These are phyloP conservation scores for Eudemis profundana DNA, from an alignment of 2,888 invertebrate genomes.

Conservation along the genomic window DNA sequence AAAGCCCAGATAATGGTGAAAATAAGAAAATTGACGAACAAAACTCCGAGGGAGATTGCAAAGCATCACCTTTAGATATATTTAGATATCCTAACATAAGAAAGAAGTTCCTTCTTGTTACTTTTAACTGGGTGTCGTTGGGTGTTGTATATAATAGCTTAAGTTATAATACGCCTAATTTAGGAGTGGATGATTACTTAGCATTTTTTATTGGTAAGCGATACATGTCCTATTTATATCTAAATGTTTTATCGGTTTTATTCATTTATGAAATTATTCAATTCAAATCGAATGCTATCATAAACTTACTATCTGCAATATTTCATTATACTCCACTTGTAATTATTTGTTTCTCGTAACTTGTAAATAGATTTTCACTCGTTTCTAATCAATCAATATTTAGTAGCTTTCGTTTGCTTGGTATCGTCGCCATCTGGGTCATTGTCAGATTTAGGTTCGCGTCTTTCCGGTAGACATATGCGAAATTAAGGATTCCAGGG, in stretches of 20 bases:
- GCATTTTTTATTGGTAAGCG: slow-evolving; percentile 87
- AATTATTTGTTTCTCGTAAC: too few relatives aligned
- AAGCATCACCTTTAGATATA: slow-evolving; percentile 86
- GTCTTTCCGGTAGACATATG: too few relatives aligned
- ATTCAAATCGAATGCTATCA: too few relatives aligned
- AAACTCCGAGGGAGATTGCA: slow-evolving; percentile 77
- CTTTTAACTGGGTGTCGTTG: slow-evolving; percentile 88
- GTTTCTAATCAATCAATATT: too few relatives aligned
- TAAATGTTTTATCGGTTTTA: neutral
- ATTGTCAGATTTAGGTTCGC: too few relatives aligned
- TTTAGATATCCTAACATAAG: slow-evolving; percentile 88
- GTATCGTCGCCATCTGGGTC: too few relatives aligned
- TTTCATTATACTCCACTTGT: too few relatives aligned
- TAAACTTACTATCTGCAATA: too few relatives aligned
- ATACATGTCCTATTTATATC: neutral
- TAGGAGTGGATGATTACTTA: slow-evolving; percentile 88
- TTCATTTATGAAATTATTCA: too few relatives aligned
- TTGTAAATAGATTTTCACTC: too few relatives aligned
- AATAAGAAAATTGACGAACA: slow-evolving; percentile 76
- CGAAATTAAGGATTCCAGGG: too few relatives aligned
- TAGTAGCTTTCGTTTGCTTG: too few relatives aligned
- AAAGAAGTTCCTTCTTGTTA: slow-evolving; percentile 87
- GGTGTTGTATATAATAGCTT: slow-evolving; percentile 89
- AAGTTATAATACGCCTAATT: slow-evolving; percentile 88
- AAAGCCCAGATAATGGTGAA: slow-evolving; percentile 57